A percentile compares a stretch with the other conserved stretches of the same genome.
These are phyloP conservation scores for Pseudochirops corinnae DNA, from an alignment of 2,797 vertebrate genomes.

Conservation along the genomic window DNA sequence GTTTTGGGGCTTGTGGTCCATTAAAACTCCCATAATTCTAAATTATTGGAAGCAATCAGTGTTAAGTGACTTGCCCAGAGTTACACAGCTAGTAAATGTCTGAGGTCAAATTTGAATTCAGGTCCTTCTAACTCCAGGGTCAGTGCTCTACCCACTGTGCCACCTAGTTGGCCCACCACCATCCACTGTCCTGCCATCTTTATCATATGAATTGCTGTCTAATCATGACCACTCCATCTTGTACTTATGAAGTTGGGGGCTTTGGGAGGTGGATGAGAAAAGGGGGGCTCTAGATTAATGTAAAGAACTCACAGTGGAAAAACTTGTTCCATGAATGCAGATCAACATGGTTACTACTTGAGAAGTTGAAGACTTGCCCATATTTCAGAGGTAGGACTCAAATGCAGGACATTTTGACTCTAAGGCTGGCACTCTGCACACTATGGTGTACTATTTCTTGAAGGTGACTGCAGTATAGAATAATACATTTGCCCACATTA, in stretches of 20 bases:
- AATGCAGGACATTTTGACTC: background rate
- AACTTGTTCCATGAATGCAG: background rate
- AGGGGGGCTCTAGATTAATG: background rate
- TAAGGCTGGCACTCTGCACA: background rate
- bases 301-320: background rate
- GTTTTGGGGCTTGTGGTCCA: background rate
- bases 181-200: background rate
- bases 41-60: background rate
- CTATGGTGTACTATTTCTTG: background rate
- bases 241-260: background rate
- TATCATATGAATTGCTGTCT: background rate
- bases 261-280: background rate
- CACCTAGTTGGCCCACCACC: background rate
- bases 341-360: background rate
- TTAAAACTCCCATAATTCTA: background rate
- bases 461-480: background rate
- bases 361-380: background rate
- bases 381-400: background rate
- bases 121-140: background rate
- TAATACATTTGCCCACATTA: background rate
- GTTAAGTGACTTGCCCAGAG: background rate
- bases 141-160: background rate
- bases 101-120: background rate
- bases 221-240: background rate
- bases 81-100: background rate